A percentile compares a stretch with the other conserved stretches of the same genome.
These are phyloP conservation scores for Drosophila chauvacae DNA, from an alignment of 1,140 invertebrate species.

Conservation along the genomic window DNA sequence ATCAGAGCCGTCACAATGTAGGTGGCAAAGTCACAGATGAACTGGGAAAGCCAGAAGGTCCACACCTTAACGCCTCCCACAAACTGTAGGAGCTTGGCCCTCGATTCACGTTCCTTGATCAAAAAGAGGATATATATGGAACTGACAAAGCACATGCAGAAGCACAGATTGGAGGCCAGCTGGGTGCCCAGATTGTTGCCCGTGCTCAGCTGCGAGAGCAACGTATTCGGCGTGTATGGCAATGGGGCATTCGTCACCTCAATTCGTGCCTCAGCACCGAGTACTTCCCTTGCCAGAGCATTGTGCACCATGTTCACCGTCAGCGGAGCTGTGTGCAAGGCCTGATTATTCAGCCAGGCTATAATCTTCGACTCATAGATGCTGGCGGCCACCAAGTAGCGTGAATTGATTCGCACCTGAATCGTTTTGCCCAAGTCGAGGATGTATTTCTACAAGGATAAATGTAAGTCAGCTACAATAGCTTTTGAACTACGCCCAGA, in stretches of 20 bases:
- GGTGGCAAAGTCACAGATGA: conserved; percentile 90
- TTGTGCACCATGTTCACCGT: conserved; percentile 88
- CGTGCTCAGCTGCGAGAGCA: conserved; percentile 83
- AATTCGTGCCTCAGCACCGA: conserved; percentile 83
- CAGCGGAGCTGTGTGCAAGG: conserved; percentile 89
- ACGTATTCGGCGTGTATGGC: conserved; percentile 84
- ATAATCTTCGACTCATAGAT: conserved; percentile 83
- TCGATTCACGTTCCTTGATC: conserved; percentile 85
- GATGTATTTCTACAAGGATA: conserved; percentile 35
- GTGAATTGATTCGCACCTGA: conserved; percentile 64
- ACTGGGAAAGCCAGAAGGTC: conserved; percentile 89
- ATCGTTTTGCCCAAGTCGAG: conserved; percentile 51
- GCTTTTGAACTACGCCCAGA: not conserved
- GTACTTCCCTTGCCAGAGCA: conserved; percentile 85
- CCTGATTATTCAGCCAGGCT: conserved; percentile 88
- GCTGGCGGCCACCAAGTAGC: conserved; percentile 80
- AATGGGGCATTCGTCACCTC: conserved; percentile 89
- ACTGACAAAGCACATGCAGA: conserved; percentile 90
- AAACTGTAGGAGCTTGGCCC: conserved; percentile 86
- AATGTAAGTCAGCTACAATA: not conserved
- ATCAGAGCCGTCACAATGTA: conserved; percentile 86
- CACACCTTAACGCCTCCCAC: conserved; percentile 91
- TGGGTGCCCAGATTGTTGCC: conserved; percentile 87
- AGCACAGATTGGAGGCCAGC: conserved; percentile 88
- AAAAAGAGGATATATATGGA: conserved; percentile 90